Evolutionary conservation across 1,140 invertebrate species (phyloP), one percentile per base, ranked within the genome.

Genomic region (Lineus longissimus): DNA sequence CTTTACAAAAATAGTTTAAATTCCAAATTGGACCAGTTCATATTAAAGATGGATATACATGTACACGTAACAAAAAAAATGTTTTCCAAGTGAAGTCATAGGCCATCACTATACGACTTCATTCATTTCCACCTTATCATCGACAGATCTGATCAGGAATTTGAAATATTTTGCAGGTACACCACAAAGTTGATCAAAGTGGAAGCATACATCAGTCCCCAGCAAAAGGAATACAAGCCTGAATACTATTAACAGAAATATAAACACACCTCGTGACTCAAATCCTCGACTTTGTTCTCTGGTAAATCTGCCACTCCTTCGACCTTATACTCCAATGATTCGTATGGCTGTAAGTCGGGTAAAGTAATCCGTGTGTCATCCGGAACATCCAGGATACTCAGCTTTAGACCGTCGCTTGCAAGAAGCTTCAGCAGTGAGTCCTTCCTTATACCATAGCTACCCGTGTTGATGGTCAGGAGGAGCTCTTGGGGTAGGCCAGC

Each of bases 401-500:
- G 66, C n/a, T 70, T 68, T 56, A 66, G 62, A 36, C 58, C 57
- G 25, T 47, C 56, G n/a, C 58, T 56, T 30, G 65, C 60, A 27
- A 56, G 56, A 15, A 72, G 41, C 2, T 22, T 25, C 13, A 74
- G 55, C 6, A 45, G 29, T 1, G 68, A 59, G n/a, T 59, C 67
- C 15, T 55, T 36, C 33, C 64, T 31, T 58, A 86, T 76, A 17
- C 64, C 62, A 63, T 73, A 73, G 64, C 82, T 86, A n/a, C 85
- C 84, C 60, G 82, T 82, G 30, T 76, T 69, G 11, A 86, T 64
- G 22, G 71, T 76, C 0, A 86, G 68, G 2, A 76, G 69, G 29
- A 85, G 76, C 2, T 73, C 66, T 65, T 86, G 85, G 40, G 76
- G 71, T 36, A 85, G 76, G 2, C 86, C 86, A 65, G 84, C 82